Evolutionary conservation across 2,888 invertebrate species (phyloP), one percentile per base, ranked within the genome.

Genomic region (Dione juno): DNA sequence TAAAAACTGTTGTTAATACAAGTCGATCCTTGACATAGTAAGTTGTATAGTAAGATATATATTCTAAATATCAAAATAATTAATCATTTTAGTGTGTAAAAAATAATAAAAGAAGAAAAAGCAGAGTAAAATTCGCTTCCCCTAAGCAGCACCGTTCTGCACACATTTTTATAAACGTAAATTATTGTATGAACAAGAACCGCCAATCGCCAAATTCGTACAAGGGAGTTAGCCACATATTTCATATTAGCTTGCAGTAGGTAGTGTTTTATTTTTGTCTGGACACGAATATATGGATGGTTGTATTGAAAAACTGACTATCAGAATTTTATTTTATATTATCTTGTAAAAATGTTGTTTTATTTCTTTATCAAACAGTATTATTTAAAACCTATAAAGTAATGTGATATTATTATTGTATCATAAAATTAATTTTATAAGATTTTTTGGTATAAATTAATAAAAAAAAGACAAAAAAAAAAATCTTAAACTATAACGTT

Each of bases 251-350:
- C 77, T 40, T 77, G 79, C 77, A 73, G 72, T 78, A 78, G 74
- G 5, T 28, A 28, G 28, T 28, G 2, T 28, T 88, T 86, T 88
- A 88, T 89, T 88, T 89, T 77, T 88, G 88, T 89, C 88, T 88
- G 82, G 79, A 77, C 77, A 79, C 80, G 84, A 85, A 86, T 84
- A 85, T 83, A 83, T 84, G 80, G 82, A 78, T 82, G 72, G 75
- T 69, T 58, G 71, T 68, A 67, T 71, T 67, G 69, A 45, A 74
- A 71, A 61, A 54, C 61, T 66, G 80, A 77, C 79, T 75, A 79
- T 78, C 69, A 77, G 78, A 75, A 75, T 77, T 74, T 77, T 73
- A 75, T 78, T 78, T 78, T 80, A 77, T 37, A 64, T 52, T 64
- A 13, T 64, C 14, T 72, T 35, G 14, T 21, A 21, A 58, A 58